Base-by-base conservation (phyloP, 2,797 vertebrate species). In the Euphonia xanthogaster region DNA sequence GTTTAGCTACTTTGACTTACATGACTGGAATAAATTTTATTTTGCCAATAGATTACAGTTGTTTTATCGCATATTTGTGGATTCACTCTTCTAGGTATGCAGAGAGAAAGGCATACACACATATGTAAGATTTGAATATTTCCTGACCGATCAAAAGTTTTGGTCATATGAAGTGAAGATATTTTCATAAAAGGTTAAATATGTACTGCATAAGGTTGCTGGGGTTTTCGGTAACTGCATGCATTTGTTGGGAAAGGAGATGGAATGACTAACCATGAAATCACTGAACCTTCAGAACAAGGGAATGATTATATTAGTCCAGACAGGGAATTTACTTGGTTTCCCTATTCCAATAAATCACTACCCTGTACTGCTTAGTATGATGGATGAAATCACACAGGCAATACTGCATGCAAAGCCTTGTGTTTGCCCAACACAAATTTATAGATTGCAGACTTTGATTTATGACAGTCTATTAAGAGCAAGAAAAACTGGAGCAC, bases 281-380 rank as follows among this genome's bases (percentile, higher is more conserved):
- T 76, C 90, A 65, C 0, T 74, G 90, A 95, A 85, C 61, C 53
- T 91, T 74, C 91, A 76, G 61, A 93, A 74, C 16, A 74, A 82
- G n/a, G 45, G 63, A 91, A 96, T 4, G 35, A 89, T 89, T 95
- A 51, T 76, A 92, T 95, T 94, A 89, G 67, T 89, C 88, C 90
- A 94, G 84, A 95, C 50, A 86, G 31, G 54, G 81, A 94, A 89
- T 86, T 96, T 92, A 54, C 35, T 87, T 92, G 86, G 75, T 80
- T 95, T 91, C 47, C 39, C 21, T 83, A 6, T 83, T 91, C 57
- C 55, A 44, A 89, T 95, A 96, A 97, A 96, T 97, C 93, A 85
- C 63, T 72, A 14, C 23, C 67, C 57, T 77, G 5, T 47, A 65
- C 17, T 57, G 23, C 67, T 88, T 71, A 83, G 53, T 68, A 50